Conservation (phyloP, 1,140 invertebrate species). For the Achatina immaculata region DNA sequence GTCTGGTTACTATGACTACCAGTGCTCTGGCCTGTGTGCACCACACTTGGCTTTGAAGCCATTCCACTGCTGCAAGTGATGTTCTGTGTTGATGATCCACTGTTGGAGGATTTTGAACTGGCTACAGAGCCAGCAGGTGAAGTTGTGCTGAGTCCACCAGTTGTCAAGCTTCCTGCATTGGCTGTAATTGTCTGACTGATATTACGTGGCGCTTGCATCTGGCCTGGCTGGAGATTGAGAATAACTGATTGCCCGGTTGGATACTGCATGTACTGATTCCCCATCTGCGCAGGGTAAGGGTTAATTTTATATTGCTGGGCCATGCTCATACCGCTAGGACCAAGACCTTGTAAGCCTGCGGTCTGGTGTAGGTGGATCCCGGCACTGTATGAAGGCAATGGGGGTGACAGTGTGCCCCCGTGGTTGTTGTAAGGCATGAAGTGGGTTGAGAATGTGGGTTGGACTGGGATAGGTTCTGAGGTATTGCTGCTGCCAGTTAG, state of each 20-base stretch:
- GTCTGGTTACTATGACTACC: conserved; percentile 4
- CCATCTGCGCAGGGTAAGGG: conserved; percentile 19
- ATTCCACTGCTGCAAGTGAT: not conserved
- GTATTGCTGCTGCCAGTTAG: conserved; percentile 65
- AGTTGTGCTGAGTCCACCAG: conserved; percentile 54
- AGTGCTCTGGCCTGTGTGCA: conserved; percentile 4
- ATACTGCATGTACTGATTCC: conserved; percentile 29
- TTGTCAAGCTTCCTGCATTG: not conserved
- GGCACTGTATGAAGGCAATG: conserved; percentile 2
- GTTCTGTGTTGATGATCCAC: conserved; percentile 45
- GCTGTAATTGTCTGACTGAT: not conserved
- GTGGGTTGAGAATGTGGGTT: conserved; percentile 41
- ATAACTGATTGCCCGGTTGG: conserved; percentile 28
- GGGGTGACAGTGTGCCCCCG: conserved; percentile 27
- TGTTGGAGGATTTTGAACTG: conserved; percentile 54
- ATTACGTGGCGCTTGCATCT: conserved; percentile 5
- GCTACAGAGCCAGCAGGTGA: conserved; percentile 62
- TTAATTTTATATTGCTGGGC: conserved; percentile 13
- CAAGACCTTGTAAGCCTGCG: not conserved
- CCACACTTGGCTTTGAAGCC: not conserved
- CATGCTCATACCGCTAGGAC: not conserved
- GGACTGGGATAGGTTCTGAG: conserved; percentile 49
- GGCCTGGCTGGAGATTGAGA: conserved; percentile 13
- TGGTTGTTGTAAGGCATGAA: conserved; percentile 46
- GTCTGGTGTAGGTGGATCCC: not conserved